Conservation (phyloP, 2,113 vertebrate species). For the Elanus axillaris region DNA sequence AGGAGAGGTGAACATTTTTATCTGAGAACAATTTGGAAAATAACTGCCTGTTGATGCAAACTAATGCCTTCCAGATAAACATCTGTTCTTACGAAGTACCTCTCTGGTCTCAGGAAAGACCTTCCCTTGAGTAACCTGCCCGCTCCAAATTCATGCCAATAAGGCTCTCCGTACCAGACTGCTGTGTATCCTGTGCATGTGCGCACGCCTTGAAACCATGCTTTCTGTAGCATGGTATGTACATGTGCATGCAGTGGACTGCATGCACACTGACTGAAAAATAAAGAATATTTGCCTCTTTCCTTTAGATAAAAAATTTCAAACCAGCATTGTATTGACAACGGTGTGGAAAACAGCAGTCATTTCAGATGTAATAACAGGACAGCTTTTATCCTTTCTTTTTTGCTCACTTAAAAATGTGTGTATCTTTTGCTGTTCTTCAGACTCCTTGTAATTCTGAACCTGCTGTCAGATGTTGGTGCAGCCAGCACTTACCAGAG, state of each 20-base stretch:
- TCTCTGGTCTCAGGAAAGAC: not conserved
- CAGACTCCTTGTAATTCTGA: not conserved
- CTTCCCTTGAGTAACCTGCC: not conserved
- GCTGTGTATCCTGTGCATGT: not conserved
- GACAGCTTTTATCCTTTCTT: not conserved
- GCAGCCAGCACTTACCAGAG: not conserved
- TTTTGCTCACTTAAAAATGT: not conserved
- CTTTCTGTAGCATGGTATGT: not conserved
- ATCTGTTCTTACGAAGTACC: not conserved
- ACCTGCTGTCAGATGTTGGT: not conserved
- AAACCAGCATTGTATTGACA: not conserved
- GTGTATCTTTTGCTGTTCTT: not conserved
- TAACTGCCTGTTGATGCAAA: not conserved
- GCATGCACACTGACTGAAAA: not conserved
- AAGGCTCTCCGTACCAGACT: not conserved
- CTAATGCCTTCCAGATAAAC: not conserved
- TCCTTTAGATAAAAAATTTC: not conserved
- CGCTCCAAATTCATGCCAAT: not conserved
- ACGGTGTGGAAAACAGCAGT: not conserved
- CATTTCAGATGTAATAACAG: not conserved
- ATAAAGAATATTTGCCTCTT: not conserved
- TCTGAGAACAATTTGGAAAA: not conserved
- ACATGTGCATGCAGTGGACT: rapidly evolving
- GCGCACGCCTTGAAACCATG: not conserved
- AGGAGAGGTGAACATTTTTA: not conserved